Evolutionary conservation across 2,888 invertebrate species (phyloP).

Genomic region (Protonemura montana): DNA sequence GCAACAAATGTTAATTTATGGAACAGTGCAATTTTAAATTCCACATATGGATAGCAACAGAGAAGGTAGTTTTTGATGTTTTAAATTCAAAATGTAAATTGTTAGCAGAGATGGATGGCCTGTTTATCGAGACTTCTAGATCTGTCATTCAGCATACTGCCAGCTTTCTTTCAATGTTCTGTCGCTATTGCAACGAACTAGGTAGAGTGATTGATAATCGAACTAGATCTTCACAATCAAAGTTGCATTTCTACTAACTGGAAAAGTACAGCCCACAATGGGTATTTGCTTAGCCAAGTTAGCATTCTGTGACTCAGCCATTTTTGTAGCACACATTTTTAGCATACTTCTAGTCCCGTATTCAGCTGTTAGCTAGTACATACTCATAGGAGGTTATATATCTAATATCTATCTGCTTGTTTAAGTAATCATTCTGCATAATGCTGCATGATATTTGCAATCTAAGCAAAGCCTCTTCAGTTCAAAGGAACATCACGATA

Average conservation of each 20-base stretch:
- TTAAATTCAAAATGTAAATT: neutral
- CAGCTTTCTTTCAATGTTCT: neutral
- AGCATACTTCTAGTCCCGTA: neutral
- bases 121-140: neutral
- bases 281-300: neutral
- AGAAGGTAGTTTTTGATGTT: neutral
- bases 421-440: too few species aligned
- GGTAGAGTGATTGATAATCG: neutral
- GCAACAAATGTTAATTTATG: conserved; percentile 36
- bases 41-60: neutral
- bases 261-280: neutral
- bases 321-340: neutral
- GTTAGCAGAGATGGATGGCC: neutral
- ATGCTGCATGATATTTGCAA: too few species aligned
- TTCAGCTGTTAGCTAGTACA: neutral
- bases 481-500: too few species aligned
- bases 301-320: neutral
- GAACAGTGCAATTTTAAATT: neutral
- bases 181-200: neutral
- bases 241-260: neutral
- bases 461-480: too few species aligned
- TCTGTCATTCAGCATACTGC: neutral
- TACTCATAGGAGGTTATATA: too few species aligned
- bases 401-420: too few species aligned
- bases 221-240: neutral